phyloP scores from a whole-genome alignment of 2,113 vertebrate genomes.

The Boulengeromyrus knoepffleri region DNA sequence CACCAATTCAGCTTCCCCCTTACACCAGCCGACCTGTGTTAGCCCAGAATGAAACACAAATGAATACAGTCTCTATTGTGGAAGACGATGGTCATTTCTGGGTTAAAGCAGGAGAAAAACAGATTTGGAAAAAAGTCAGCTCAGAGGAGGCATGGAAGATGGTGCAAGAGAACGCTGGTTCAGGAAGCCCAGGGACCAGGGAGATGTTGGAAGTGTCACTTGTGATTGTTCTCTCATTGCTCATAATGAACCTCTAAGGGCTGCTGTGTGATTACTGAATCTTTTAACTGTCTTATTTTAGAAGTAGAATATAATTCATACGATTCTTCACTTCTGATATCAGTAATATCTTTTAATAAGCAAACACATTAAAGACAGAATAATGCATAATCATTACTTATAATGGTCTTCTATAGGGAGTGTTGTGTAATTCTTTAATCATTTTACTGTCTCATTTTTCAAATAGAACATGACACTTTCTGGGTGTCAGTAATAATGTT shows the following conservation, averaged over 20 bases:
- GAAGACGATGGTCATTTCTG: slow-evolving; percentile 61
- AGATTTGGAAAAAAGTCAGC: slow-evolving; percentile 45
- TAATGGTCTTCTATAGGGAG: not conserved
- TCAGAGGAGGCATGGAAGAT: not conserved
- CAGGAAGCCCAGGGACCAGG: not conserved
- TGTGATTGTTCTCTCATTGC: not conserved
- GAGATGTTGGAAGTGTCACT: not conserved
- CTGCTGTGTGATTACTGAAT: not conserved
- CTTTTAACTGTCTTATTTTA: not conserved
- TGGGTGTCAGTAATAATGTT: not conserved
- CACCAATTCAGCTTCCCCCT: slow-evolving; percentile 66
- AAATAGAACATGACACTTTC: not conserved
- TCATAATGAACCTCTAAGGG: not conserved
- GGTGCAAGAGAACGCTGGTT: not conserved
- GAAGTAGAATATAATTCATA: not conserved
- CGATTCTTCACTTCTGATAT: not conserved
- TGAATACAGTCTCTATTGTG: slow-evolving; percentile 71
- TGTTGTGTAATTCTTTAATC: not conserved
- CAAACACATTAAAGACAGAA: not conserved
- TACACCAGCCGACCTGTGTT: slow-evolving; percentile 63
- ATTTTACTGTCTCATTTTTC: not conserved
- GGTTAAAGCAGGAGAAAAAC: slow-evolving; percentile 65
- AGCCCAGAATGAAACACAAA: slow-evolving; percentile 38
- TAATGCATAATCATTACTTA: not conserved
- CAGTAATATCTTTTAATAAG: not conserved